Conservation (phyloP, 2,797 vertebrate genomes). For the Hyperoplus lanceolatus region DNA sequence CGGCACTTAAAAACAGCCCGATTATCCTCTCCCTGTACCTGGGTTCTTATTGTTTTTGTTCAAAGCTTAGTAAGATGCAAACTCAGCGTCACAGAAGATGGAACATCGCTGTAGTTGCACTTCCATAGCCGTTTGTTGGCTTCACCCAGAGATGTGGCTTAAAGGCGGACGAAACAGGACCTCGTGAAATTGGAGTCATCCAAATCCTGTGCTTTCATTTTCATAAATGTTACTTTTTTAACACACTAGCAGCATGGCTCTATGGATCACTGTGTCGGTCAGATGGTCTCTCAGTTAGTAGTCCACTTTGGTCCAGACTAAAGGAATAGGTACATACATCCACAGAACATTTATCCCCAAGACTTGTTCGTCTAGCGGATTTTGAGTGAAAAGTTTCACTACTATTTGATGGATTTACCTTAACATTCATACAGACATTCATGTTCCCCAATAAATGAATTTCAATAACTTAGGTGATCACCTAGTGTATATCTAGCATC, state of each 20-base stretch:
- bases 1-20: not conserved
- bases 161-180: not conserved
- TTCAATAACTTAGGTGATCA: not conserved
- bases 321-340: not conserved
- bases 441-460: not conserved
- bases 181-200: not conserved
- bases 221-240: not conserved
- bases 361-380: too few species aligned
- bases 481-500: too few species aligned
- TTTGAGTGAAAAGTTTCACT: too few species aligned
- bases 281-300: not conserved
- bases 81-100: not conserved
- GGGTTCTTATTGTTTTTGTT: slow-evolving; percentile 32
- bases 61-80: slow-evolving; percentile 10
- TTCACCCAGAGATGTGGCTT: not conserved
- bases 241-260: not conserved
- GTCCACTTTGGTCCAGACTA: not conserved
- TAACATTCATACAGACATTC: too few species aligned
- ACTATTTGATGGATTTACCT: too few species aligned
- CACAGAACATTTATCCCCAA: not conserved
- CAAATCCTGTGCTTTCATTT: not conserved
- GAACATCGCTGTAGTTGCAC: not conserved
- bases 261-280: not conserved
- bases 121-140: not conserved
- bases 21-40: slow-evolving; percentile 19